Evolutionary conservation across 2,888 invertebrate genomes (phyloP), one percentile per base, ranked within the genome.

Genomic region (Ophioninae sp.): DNA sequence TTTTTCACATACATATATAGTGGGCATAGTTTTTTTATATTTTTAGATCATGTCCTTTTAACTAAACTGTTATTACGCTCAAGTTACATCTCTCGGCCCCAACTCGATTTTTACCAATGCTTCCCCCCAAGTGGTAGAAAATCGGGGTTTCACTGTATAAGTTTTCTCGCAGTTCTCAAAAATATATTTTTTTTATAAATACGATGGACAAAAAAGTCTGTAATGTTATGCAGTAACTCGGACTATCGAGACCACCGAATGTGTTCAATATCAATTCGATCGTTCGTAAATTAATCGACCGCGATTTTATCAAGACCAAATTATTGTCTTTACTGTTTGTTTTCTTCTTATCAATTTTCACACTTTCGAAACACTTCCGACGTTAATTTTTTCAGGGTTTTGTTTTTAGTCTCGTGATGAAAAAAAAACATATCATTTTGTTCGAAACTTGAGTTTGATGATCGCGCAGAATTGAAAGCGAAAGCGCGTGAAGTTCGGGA

Each of bases 261-360:
- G 39, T 37, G 39, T 65, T 76, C 6, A n/a, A 76, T 84, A 75
- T 70, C 81, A 81, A 75, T 79, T 75, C 81, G 78, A 70, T 70
- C 74, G 78, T 81, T 74, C 68, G 76, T 77, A 30, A 30, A 30
- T 50, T 50, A 37, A 20, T 21, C 30, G 37, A 13, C 50, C 50
- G 50, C 13, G 50, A 13, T 75, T 56, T 65, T 75, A 30, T 75
- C 37, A 75, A 75, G 41, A 41, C 62, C 41, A 41, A 23, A 62
- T 13, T 8, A 73, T 62, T 44, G 13, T 73, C 21, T 30, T 30
- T 30, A 3, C 30, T 30, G 37, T 50, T 50, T 50, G 13, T 20
- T n/a, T 61, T n/a, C 7, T 62, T 17, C 0, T 44, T 23, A 44
- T 39, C 50, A 13, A 13, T 67, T 6, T 67, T 67, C 44, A 41